Evolutionary conservation across 2,888 invertebrate species (phyloP).

Genomic region (Ephialtes manifestator): DNA sequence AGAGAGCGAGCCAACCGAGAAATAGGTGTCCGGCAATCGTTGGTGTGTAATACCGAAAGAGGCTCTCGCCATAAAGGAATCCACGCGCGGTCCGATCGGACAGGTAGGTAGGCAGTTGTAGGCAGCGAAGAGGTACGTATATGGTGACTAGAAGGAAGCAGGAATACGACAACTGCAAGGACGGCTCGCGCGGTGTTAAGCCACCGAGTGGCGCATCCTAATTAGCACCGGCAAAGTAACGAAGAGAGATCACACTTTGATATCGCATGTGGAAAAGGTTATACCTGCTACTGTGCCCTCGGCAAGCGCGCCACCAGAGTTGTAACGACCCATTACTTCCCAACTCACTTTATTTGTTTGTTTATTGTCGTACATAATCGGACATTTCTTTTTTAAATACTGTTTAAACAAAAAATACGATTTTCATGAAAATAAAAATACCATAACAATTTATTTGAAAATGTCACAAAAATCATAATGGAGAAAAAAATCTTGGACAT

Average conservation of each 20-base stretch:
- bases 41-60: conserved; percentile 69
- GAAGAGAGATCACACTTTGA: conserved; percentile 73
- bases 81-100: conserved; percentile 66
- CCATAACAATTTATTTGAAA: no score
- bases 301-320: neutral
- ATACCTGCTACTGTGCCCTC: conserved; percentile 17
- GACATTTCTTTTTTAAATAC: neutral
- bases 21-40: conserved; percentile 33
- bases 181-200: conserved; percentile 68
- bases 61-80: conserved; percentile 72
- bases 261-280: conserved; percentile 58
- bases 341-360: neutral
- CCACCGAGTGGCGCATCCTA: conserved; percentile 72
- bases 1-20: conserved; percentile 28
- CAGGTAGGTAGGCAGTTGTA: conserved; percentile 30
- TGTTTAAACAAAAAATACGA: no score
- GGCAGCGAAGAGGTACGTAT: conserved; percentile 63
- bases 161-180: conserved; percentile 64
- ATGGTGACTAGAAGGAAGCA: conserved; percentile 66
- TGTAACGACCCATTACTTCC: neutral
- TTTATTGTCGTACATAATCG: neutral
- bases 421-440: no score
- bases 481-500: no score
- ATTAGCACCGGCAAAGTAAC: conserved; percentile 72
- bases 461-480: no score